Base-by-base conservation (phyloP, 1,140 invertebrate genomes). In the Heliothis virescens region DNA sequence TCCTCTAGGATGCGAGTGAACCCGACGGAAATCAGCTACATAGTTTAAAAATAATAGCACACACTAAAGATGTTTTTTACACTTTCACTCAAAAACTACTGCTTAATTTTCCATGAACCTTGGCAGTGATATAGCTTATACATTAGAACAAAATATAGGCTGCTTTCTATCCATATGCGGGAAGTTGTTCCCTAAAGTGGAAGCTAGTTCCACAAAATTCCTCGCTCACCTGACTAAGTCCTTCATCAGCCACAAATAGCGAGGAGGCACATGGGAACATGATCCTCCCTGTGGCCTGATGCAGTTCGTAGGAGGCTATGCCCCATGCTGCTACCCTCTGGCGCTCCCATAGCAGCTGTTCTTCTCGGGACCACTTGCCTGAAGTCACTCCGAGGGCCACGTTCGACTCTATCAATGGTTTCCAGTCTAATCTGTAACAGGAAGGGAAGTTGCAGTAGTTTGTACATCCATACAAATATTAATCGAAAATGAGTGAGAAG, bases 261-360 rank as follows among this genome's bases (percentile, higher is more conserved):
- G 97, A 97, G 83, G 98, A 98, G 0, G 97, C 97, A 80, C 98
- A 98, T 53, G 98, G 98, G 94, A 99, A 99, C 21, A 99, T 96
- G 84, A 99, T 96, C 88, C 97, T 97, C 21, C 98, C 98, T 67
- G 97, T 96, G 3, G 96, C 95, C 21, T 96, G 95, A 88, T 99
- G 97, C 59, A 99, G 95, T 89, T 99, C 98, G 89, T 99, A 99
- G 12, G 98, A 98, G 2, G 98, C 99, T 63, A 99, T 99, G 18
- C 99, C 99, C 96, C 98, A 99, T 0, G 98, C 98, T 0, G 98
- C 96, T 11, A 99, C 95, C 82, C 98, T 95, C 94, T 99, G 99
- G 71, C 99, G 95, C 91, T 99, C 99, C 95, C 98, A 97, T 73
- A 99, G 95, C 62, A 99, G 91, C 90, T 98, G 98, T 90, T 99